Evolutionary conservation across 2,888 invertebrate genomes (phyloP).

Genomic region (Chaetoderma sp.): DNA sequence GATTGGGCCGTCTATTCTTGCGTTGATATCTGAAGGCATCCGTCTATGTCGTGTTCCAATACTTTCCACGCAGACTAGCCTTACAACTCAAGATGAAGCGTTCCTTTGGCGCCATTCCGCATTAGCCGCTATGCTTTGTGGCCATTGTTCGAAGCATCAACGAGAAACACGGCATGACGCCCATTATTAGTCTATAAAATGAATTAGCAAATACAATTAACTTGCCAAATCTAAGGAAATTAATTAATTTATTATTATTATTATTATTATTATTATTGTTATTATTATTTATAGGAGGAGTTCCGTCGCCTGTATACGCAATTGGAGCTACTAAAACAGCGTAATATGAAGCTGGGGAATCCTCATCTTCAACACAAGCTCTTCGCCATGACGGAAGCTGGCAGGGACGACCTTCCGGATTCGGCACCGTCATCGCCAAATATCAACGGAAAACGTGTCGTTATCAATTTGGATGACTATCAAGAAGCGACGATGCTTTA

Average conservation of each 20-base stretch:
- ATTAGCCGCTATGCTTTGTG: too few relatives aligned
- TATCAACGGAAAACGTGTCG: constrained; percentile 63
- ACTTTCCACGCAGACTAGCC: too few relatives aligned
- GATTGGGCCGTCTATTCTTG: too few relatives aligned
- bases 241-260: not conserved
- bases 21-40: too few relatives aligned
- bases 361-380: constrained; percentile 81
- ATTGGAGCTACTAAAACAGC: constrained; percentile 83
- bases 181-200: too few relatives aligned
- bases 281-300: constrained; percentile 77
- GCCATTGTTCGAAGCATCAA: too few relatives aligned
- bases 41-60: too few relatives aligned
- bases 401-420: constrained; percentile 68
- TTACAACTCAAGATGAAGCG: too few relatives aligned
- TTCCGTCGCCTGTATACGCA: constrained; percentile 84
- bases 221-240: not conserved
- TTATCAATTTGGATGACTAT: constrained; percentile 64
- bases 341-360: constrained; percentile 81
- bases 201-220: not conserved
- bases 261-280: not conserved
- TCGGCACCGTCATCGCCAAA: constrained; percentile 59
- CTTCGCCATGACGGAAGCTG: constrained; percentile 85
- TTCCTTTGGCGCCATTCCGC: too few relatives aligned
- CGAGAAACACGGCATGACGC: too few relatives aligned
- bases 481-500: constrained; percentile 63